Percentiles rank a stretch among this genome's conserved stretches.
phyloP scores from a whole-genome alignment of 1,140 invertebrate species.

The Potamilus streckersoni region DNA sequence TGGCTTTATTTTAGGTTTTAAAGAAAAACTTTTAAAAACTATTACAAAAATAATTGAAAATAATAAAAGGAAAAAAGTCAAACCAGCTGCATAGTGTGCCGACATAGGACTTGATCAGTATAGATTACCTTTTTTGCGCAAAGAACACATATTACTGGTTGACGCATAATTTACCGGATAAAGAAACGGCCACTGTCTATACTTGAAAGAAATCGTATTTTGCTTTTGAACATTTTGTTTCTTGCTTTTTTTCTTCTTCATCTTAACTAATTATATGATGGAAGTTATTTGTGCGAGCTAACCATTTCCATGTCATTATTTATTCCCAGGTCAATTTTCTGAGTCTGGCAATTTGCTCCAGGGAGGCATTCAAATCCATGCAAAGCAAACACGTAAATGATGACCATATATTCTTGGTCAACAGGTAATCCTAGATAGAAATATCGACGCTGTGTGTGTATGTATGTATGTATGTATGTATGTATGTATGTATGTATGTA shows the following conservation, averaged over 20 bases:
- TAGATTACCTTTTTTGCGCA: not conserved
- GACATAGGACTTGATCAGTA: too few species aligned
- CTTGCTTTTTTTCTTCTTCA: too few species aligned
- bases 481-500: too few species aligned
- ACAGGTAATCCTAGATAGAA: constrained; percentile 46
- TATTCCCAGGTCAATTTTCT: constrained; percentile 72
- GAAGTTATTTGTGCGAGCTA: not conserved
- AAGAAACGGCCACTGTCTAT: not conserved
- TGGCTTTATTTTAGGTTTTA: too few species aligned
- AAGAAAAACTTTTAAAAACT: too few species aligned
- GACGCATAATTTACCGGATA: not conserved
- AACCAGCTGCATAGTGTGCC: too few species aligned
- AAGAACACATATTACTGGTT: not conserved
- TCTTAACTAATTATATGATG: not conserved
- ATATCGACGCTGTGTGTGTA: too few species aligned
- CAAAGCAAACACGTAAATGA: constrained; percentile 71
- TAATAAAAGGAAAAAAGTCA: too few species aligned
- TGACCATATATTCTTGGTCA: constrained; percentile 80
- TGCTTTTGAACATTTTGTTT: not conserved
- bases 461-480: too few species aligned
- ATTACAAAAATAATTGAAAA: too few species aligned
- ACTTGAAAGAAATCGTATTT: not conserved
- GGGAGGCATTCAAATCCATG: constrained; percentile 77
- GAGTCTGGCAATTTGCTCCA: constrained; percentile 75
- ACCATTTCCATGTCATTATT: constrained; percentile 9